A percentile compares a stretch with the other conserved stretches of the same genome.
These are phyloP conservation scores for Scyliorhinus canicula DNA, from an alignment of 2,797 vertebrate species.

Conservation along the genomic window DNA sequence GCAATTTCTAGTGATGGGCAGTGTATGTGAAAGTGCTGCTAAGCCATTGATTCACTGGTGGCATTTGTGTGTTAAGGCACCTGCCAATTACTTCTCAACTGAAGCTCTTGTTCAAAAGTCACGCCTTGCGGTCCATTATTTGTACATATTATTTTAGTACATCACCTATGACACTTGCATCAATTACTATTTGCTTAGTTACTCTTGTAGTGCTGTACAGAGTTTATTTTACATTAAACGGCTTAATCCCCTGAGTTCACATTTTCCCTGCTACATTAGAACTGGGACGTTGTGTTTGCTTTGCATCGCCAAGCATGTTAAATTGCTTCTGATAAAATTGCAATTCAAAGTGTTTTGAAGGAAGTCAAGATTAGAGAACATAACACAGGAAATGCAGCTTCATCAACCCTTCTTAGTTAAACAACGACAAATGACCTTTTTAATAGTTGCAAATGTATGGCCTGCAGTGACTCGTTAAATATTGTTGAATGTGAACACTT, in stretches of 20 bases:
- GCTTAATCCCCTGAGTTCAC: neutral
- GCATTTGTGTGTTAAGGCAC: too few relatives aligned
- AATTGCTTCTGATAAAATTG: constrained; percentile 3
- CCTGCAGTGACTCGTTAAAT: neutral
- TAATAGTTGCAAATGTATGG: neutral
- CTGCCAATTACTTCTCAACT: neutral
- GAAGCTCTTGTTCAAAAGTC: neutral
- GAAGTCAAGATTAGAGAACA: neutral
- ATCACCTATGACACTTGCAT: neutral
- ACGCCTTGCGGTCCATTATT: neutral
- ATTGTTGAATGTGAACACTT: neutral
- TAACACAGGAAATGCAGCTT: neutral
- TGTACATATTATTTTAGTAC: neutral
- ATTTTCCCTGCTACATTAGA: neutral
- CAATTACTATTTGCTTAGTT: neutral
- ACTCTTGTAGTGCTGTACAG: too few relatives aligned
- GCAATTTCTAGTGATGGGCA: too few relatives aligned
- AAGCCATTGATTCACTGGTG: too few relatives aligned
- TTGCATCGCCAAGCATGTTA: neutral
- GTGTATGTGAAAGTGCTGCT: too few relatives aligned
- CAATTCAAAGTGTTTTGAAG: neutral
- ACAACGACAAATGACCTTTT: neutral
- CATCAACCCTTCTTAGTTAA: neutral
- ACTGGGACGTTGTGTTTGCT: neutral
- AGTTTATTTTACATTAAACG: neutral